A percentile compares a stretch with the other conserved stretches of the same genome.
Evolutionary conservation across 2,797 vertebrate species (phyloP).

Genomic region (Syngnathus acus): DNA sequence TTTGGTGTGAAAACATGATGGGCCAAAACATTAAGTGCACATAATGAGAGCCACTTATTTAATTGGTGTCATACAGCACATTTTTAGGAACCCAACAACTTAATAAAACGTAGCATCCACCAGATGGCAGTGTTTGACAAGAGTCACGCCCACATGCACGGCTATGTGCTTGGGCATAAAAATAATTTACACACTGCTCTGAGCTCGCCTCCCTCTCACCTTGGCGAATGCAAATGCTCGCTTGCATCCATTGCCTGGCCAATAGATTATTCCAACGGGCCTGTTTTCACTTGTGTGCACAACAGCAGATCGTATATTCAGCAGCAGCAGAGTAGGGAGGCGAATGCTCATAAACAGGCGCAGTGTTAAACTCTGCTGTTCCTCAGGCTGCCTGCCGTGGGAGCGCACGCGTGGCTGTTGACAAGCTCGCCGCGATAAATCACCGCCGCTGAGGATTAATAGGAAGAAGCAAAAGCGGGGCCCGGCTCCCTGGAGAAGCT

Average conservation of each 20-base stretch:
- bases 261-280: slow-evolving; percentile 40
- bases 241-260: slow-evolving; percentile 48
- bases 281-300: slow-evolving; percentile 27
- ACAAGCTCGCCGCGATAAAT: slow-evolving; percentile 65
- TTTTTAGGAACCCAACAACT: no score
- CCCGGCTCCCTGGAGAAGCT: slow-evolving; percentile 58
- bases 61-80: no score
- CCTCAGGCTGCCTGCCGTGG: slow-evolving; percentile 44
- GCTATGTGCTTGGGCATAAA: slow-evolving; percentile 22
- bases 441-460: slow-evolving; percentile 62
- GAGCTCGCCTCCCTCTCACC: slow-evolving; percentile 34
- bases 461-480: slow-evolving; percentile 59
- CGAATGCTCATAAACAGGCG: slow-evolving; percentile 47
- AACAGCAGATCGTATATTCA: slow-evolving; percentile 34
- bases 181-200: slow-evolving; percentile 28
- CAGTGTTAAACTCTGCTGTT: slow-evolving; percentile 51
- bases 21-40: background rate
- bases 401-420: slow-evolving; percentile 52
- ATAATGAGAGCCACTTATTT: background rate
- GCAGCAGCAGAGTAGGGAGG: slow-evolving; percentile 24
- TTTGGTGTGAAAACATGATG: background rate
- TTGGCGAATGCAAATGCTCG: slow-evolving; percentile 48
- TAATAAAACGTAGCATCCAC: background rate
- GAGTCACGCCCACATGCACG: slow-evolving; percentile 5
- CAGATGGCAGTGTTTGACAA: slow-evolving; percentile 6